These are phyloP conservation scores for Oryzias curvinotus DNA, from an alignment of 2,113 vertebrate species.

Conservation along the genomic window DNA sequence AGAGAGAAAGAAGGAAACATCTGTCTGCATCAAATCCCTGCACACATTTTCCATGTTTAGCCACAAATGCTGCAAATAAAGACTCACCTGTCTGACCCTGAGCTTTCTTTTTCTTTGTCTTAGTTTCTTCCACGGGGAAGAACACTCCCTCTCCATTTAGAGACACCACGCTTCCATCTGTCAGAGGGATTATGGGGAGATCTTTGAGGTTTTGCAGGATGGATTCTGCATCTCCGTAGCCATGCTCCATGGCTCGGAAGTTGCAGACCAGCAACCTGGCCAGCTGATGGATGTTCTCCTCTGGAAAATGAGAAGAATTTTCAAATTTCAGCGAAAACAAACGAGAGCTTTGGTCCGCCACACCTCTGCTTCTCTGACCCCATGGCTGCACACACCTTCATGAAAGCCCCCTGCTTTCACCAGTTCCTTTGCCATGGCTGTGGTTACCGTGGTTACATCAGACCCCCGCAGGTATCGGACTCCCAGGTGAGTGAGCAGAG, in stretches of 20 bases:
- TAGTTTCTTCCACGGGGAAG: conserved; percentile 72
- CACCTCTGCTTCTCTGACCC: neutral
- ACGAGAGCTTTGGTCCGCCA: too few species aligned
- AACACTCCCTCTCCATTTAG: conserved; percentile 69
- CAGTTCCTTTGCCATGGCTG: conserved; percentile 75
- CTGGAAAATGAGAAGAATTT: conserved; percentile 37
- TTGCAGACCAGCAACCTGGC: conserved; percentile 79
- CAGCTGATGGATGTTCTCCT: conserved; percentile 60
- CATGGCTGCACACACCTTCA: conserved; percentile 53
- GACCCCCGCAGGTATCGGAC: conserved; percentile 69
- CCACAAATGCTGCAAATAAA: neutral
- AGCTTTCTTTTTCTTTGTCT: conserved; percentile 49
- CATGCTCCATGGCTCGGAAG: conserved; percentile 78
- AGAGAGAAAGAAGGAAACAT: too few species aligned
- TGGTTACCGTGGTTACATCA: conserved; percentile 76
- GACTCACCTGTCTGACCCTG: conserved; percentile 60
- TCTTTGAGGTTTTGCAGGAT: conserved; percentile 70
- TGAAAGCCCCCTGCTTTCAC: conserved; percentile 42
- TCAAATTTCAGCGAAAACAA: too few species aligned
- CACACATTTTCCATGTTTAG: neutral
- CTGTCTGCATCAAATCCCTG: too few species aligned
- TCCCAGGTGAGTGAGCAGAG: conserved; percentile 75
- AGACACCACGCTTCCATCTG: conserved; percentile 74
- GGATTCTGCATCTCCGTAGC: conserved; percentile 69
- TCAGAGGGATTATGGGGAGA: conserved; percentile 79